Evolutionary conservation across 1,140 invertebrate species (phyloP), one percentile per base, ranked within the genome.

Genomic region (Battus philenor): DNA sequence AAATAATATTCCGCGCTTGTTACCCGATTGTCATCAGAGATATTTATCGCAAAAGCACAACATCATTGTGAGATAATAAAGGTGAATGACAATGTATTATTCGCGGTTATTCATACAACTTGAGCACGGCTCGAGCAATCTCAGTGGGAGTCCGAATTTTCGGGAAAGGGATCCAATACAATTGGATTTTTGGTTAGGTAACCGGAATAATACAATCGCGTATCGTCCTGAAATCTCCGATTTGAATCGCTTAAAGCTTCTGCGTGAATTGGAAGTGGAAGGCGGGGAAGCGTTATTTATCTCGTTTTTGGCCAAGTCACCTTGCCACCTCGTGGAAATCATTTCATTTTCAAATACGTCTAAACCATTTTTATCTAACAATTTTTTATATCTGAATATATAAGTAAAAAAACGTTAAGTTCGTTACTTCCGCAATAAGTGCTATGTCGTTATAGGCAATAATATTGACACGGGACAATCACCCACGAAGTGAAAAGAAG

Each of bases 61-160:
- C 82, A 85, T 85, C 80, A 85, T 81, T 81, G 78, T 63, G 68
- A 81, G 74, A 85, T 85, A 82, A 85, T 85, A 85, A 85, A 77
- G 71, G 66, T 73, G 72, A 70, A 84, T 84, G 78, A 84, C 80
- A 84, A 71, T 52, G 78, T 84, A 84, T 84, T 84, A 84, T 84
- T 82, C 59, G 71, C 64, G 63, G 72, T 73, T 75, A 77, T 84
- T 79, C 77, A 76, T 80, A 58, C 60, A 43, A 59, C 54, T 53
- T 38, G 57, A 53, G 59, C 62, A 58, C 62, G 72, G 78, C 78
- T 74, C 59, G 69, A 61, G 59, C 78, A 85, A 85, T 82, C 80
- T 68, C 80, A 67, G 76, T 75, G 73, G 80, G 78, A 80, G 59
- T 71, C 62, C 69, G 71, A 72, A 67, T 79, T 71, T 75, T 77